phyloP scores from a whole-genome alignment of 2,888 invertebrate genomes.

The Germaria angustata region DNA sequence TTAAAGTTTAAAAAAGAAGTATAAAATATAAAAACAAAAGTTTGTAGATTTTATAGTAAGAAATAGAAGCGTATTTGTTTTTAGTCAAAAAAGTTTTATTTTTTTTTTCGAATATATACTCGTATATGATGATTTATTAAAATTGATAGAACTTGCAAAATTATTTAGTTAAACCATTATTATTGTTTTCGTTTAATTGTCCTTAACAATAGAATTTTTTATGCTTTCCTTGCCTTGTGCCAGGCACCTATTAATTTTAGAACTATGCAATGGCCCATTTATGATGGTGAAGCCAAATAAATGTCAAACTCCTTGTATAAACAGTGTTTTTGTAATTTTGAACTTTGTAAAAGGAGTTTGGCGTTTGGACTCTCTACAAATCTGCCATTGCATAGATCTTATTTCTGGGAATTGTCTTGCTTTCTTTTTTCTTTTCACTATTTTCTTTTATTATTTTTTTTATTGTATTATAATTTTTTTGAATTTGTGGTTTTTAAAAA shows the following conservation, averaged over 20 bases:
- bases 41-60: background rate
- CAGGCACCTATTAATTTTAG: no score
- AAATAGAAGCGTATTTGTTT: conserved; percentile 44
- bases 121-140: background rate
- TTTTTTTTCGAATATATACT: conserved; percentile 2
- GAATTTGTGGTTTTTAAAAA: conserved; percentile 13
- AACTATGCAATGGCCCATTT: no score
- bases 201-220: conserved; percentile 34
- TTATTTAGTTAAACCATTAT: background rate
- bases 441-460: conserved; percentile 18
- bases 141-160: conserved; percentile 4
- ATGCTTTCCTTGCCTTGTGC: conserved; percentile 56
- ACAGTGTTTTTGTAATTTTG: no score
- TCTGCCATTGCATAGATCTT: no score
- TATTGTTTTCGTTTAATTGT: background rate
- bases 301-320: no score
- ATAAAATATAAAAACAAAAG: conserved; percentile 19
- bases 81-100: background rate
- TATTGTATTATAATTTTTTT: no score
- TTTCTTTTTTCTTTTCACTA: background rate
- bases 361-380: no score
- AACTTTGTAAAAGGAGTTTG: no score
- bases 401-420: no score
- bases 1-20: conserved; percentile 37
- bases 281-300: no score